Base-by-base conservation (phyloP, 2,113 vertebrate genomes). In the Elachura formosa region DNA sequence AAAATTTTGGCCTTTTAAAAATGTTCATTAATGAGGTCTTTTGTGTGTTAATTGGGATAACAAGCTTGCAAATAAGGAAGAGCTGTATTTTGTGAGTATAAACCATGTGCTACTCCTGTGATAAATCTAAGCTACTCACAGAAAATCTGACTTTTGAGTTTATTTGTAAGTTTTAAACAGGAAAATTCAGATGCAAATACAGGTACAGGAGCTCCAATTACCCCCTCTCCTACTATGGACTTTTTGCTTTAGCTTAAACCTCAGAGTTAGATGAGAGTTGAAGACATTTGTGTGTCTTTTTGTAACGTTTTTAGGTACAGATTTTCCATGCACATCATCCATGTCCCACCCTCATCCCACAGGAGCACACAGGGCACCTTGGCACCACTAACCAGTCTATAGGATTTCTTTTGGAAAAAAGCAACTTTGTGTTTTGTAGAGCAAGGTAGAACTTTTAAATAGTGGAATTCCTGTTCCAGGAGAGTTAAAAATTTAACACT, bases 241-340 rank as follows among this genome's bases (percentile, higher is more conserved):
- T 26, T 11, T 8, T 16, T 56, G 40, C 5, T 43, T 77, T 66
- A n/a, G 23, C 25, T 46, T 76, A 49, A 64, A 69, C 14, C 26
- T 25, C 66, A 49, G 71, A 41, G 33, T 41, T 6, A 33, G 34
- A 11, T 38, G 46, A 54, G 43, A 66, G 38, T 2, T 59, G 19
- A n/a, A 80, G 67, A 23, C 23, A 51, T 18, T 4, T 16, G 2
- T 14, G 20, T 2, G 18, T 9, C 38, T 54, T 71, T 71, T 25
- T 55, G 29, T 22, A 23, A 45, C 1, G 0, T 22, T 79, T 69
- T 74, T 22, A 10, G 51, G n/a, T n/a, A 8, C 0, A 2, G 19
- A 31, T 67, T 84, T 51, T 56, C 38, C 41, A 12, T 1, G 0
- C 7, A 18, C 23, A 22, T n/a, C 33, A 16, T 18, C 56, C 34